Evolutionary conservation across 2,797 vertebrate genomes (phyloP), one percentile per base, ranked within the genome.

Genomic region (Margarornis squamiger): DNA sequence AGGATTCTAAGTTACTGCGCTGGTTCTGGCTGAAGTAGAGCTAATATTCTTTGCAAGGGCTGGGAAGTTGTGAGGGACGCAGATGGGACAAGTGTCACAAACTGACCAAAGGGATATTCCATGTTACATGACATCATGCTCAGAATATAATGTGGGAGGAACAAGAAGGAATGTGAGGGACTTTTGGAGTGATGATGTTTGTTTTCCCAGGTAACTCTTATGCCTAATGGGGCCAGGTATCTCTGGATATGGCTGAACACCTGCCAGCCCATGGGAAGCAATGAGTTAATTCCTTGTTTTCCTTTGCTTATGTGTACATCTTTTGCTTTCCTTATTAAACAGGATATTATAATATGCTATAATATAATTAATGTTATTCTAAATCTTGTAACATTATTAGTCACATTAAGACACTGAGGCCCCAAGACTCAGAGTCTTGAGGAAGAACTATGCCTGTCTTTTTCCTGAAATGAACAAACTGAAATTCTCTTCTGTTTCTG

Each of bases 91-190:
- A 12, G 13, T 24, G 54, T 68, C 6, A 49, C 30, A 5, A 41
- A 2, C 2, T 18, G 49, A 55, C 16, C 38, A 63, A 29, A 51
- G 36, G 11, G 32, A 6, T 30, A 4, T 57, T 45, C 11, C 27
- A 70, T 8, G 9, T 22, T 5, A 2, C 8, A 2, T 2, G 2
- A 1, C 11, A 70, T 45, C 2, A 1, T 10, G 6, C 5, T 51
- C 13, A 18, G 5, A n/a, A 1, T 8, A 21, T n/a, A 38, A n/a
- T 45, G 5, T 4, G 9, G 1, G 7, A 1, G 2, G 7, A 22
- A 57, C 41, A 49, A n/a, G 11, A 14, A 45, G 11, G 16, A 57
- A 63, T 19, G 1, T 4, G 3, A 9, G 16, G 3, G 6, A 21
- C 13, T 2, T 57, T 36, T 18, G 5, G 9, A 51, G 20, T 19